Conservation (phyloP, 2,888 invertebrate genomes). For the Anthophora plumipes region DNA sequence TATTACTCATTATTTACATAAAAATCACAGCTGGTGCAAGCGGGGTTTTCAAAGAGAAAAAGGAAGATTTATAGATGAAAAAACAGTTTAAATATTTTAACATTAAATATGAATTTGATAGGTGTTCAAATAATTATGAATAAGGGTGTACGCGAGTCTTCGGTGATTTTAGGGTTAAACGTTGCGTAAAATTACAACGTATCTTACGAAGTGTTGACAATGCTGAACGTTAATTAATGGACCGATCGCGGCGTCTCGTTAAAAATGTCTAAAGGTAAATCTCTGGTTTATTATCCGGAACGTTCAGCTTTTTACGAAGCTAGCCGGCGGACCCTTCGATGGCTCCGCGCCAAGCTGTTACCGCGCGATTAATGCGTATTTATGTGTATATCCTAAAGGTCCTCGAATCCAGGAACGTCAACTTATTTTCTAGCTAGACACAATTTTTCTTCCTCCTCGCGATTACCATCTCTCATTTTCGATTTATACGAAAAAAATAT, state of each 20-base stretch:
- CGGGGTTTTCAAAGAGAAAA: no score
- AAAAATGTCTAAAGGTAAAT: conserved; percentile 79
- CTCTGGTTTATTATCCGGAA: conserved; percentile 83
- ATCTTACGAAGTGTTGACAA: neutral
- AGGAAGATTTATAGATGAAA: no score
- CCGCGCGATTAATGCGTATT: conserved; percentile 81
- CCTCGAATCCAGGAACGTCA: conserved; percentile 71
- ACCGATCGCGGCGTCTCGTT: conserved; percentile 79
- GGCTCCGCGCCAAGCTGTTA: conserved; percentile 79
- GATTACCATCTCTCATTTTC: no score
- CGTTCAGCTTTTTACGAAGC: conserved; percentile 77
- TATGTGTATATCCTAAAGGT: conserved; percentile 77
- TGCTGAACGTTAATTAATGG: conserved; percentile 73
- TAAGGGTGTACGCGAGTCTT: no score
- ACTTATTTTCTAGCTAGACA: conserved; percentile 47
- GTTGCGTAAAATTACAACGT: no score
- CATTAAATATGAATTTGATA: no score
- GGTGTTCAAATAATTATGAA: no score
- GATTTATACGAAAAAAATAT: no score
- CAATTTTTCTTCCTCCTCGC: conserved; percentile 21
- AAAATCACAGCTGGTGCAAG: no score
- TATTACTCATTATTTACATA: no score
- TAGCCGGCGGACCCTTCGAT: conserved; percentile 77
- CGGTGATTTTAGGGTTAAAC: conserved; percentile 6
- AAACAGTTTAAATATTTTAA: no score